Evolutionary conservation across 2,113 vertebrate species (phyloP), one percentile per base, ranked within the genome.

Genomic region (Chaenogobius annularis): DNA sequence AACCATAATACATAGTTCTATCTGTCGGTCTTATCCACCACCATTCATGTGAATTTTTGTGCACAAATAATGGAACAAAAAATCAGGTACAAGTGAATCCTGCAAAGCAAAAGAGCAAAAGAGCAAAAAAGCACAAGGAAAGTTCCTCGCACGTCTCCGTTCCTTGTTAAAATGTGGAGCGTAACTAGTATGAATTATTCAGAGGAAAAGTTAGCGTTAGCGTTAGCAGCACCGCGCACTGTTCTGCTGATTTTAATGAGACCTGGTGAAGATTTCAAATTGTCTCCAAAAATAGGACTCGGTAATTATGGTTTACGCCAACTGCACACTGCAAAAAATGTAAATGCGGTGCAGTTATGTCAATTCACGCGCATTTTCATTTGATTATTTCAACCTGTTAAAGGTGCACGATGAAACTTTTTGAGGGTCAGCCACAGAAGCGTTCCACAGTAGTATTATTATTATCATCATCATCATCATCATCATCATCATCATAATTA

Each of bases 101-200:
- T 6, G 14, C 47, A 17, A 15, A 10, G 19, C 20, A 15, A 20
- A 61, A 7, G 26, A 59, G 13, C 23, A 26, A 4, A 26, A 23
- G 15, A 26, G 15, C 58, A 2, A 7, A 61, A 10, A 61, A 17
- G 58, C 9, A 35, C 13, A 31, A 2, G 5, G 23, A 15, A 31
- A 35, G 26, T 61, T 35, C 26, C 54, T 1, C 2, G 37, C 19
- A 19, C 6, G 4, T 11, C 58, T 35, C 58, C 8, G 35, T 31
- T 35, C 35, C 58, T 61, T 61, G 58, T 61, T 61, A 61, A 59
- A 61, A 61, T 61, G 35, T 35, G 23, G 23, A 31, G 58, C 17
- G 35, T 35, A 61, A 61, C 58, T 35, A 26, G 22, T 13, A 61
- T 61, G 58, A 61, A 61, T 61, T 35, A 61, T 61, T 61, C 58